Conservation (phyloP, 2,797 vertebrate species). For the Sebastiscus albofasciatus region DNA sequence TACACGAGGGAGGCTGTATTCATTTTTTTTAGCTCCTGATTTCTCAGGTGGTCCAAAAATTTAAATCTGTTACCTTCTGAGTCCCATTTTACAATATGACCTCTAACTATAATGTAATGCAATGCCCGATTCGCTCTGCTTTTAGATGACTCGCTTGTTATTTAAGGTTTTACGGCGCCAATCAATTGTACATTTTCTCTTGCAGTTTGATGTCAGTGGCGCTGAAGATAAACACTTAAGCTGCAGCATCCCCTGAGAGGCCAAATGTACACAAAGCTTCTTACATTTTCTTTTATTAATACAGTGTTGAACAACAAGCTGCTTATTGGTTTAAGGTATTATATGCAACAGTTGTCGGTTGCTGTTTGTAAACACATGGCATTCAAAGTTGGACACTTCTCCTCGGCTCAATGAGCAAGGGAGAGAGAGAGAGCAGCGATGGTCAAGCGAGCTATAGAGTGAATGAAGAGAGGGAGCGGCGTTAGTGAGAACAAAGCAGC, state of each 20-base stretch:
- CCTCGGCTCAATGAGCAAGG: too few relatives aligned
- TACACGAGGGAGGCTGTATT: not conserved
- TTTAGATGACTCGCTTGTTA: not conserved
- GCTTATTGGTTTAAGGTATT: not conserved
- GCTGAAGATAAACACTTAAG: slow-evolving; percentile 12
- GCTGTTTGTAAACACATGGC: not conserved
- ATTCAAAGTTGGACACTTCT: too few relatives aligned
- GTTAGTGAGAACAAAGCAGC: too few relatives aligned
- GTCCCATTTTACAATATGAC: not conserved
- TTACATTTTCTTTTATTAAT: slow-evolving; percentile 20
- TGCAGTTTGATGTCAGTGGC: slow-evolving; percentile 26
- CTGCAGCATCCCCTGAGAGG: not conserved
- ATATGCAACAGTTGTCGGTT: not conserved
- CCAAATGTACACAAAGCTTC: slow-evolving; percentile 7
- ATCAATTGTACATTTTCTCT: slow-evolving; percentile 14
- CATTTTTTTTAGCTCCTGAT: not conserved
- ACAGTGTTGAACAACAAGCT: slow-evolving; percentile 5
- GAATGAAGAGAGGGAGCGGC: too few relatives aligned
- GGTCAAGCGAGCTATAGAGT: too few relatives aligned
- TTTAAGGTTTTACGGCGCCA: slow-evolving; percentile 2
- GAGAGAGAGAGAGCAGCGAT: too few relatives aligned
- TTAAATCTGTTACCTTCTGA: slow-evolving; percentile 25
- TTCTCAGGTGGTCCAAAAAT: slow-evolving; percentile 26
- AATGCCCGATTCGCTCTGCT: not conserved
- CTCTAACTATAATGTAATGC: slow-evolving; percentile 10